Evolutionary conservation across 2,113 vertebrate genomes (phyloP).

Genomic region (Pimephales promelas): DNA sequence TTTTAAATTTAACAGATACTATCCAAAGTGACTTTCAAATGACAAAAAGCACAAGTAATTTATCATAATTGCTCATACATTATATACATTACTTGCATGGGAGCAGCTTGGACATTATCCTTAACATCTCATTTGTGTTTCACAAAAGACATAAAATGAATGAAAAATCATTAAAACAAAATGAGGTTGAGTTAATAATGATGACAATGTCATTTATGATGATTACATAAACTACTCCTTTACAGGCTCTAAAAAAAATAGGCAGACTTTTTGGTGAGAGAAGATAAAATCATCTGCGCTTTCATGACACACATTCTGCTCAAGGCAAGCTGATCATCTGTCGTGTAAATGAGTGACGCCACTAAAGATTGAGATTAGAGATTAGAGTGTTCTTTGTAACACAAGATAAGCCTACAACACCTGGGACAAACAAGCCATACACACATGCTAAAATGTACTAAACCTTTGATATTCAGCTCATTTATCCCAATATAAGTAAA

Average conservation of each 20-base stretch:
- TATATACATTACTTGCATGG: not conserved
- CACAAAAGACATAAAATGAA: not conserved
- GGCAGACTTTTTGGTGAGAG: not conserved
- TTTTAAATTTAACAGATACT: too few species aligned
- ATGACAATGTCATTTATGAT: not conserved
- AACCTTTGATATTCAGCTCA: not conserved
- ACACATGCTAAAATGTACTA: not conserved
- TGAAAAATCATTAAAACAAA: not conserved
- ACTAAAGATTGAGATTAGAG: slow-evolving; percentile 9
- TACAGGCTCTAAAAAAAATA: slow-evolving; percentile 8
- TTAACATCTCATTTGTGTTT: not conserved
- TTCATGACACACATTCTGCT: not conserved
- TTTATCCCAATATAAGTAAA: not conserved
- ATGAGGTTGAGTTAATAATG: not conserved
- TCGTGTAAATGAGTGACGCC: not conserved
- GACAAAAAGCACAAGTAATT: not conserved
- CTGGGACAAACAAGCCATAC: slow-evolving; percentile 11
- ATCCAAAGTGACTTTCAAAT: not conserved
- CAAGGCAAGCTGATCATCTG: not conserved
- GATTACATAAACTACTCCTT: not conserved
- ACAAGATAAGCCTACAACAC: slow-evolving; percentile 19
- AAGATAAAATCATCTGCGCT: not conserved
- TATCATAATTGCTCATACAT: not conserved
- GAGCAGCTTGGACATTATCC: not conserved
- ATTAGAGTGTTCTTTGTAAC: not conserved